Conservation (phyloP, 2,888 invertebrate genomes). For the Plagodis pulveraria region DNA sequence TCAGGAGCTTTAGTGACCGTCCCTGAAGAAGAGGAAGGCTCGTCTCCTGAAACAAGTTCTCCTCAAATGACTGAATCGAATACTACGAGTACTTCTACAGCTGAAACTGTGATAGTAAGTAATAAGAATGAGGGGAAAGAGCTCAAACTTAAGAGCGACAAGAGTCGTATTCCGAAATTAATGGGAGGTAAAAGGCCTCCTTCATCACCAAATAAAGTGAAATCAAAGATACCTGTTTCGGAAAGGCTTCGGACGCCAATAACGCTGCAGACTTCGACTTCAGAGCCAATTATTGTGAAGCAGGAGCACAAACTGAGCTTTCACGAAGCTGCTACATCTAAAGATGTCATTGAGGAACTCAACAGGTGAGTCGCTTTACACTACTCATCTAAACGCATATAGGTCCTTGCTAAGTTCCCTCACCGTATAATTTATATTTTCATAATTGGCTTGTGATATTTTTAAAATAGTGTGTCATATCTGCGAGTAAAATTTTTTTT, state of each 20-base stretch:
- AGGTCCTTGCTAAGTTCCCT: no score
- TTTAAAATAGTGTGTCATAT: no score
- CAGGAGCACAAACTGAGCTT: constrained; percentile 88
- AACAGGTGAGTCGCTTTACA: constrained; percentile 74
- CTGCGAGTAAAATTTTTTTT: no score
- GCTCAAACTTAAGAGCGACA: constrained; percentile 74
- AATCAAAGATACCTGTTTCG: constrained; percentile 75
- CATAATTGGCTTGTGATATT: no score
- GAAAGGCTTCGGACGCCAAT: constrained; percentile 54
- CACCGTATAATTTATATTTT: no score
- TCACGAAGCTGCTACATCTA: constrained; percentile 90
- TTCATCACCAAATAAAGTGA: constrained; percentile 68
- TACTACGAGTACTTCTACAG: constrained; percentile 88
- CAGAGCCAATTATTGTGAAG: constrained; percentile 75
- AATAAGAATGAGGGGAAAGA: constrained; percentile 79
- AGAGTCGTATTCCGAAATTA: constrained; percentile 83
- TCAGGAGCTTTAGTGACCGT: constrained; percentile 83
- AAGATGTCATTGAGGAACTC: constrained; percentile 90
- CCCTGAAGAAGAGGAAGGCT: constrained; percentile 87
- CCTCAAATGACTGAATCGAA: constrained; percentile 87
- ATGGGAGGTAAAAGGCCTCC: constrained; percentile 79
- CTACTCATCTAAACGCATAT: no score
- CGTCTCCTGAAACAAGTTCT: constrained; percentile 77
- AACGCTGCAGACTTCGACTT: constrained; percentile 44
- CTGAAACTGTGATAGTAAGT: constrained; percentile 89